These are phyloP conservation scores for Mesocentrotus franciscanus DNA, from an alignment of 53 echinoderm and acorn worm genomes.

Conservation along the genomic window DNA sequence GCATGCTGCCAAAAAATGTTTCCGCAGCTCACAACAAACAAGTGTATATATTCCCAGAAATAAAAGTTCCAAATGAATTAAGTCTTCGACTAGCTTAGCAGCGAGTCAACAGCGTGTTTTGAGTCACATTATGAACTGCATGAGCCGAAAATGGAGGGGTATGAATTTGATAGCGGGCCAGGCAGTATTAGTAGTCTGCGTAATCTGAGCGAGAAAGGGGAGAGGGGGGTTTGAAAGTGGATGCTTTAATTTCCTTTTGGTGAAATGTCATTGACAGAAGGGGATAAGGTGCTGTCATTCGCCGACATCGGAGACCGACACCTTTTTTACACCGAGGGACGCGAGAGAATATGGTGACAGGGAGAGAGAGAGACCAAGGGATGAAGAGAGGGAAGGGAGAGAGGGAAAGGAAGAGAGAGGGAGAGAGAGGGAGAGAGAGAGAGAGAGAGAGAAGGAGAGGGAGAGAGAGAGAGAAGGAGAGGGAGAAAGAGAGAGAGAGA, in stretches of 20 bases:
- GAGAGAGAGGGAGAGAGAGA: neutral
- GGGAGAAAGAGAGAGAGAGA: neutral
- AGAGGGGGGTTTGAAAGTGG: neutral
- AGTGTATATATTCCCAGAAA: neutral
- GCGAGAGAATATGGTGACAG: neutral
- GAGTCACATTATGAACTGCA: neutral
- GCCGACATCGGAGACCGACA: neutral
- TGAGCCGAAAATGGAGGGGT: neutral
- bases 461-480: neutral
- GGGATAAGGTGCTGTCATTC: conserved; percentile 36
- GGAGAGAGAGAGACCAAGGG: too few species aligned
- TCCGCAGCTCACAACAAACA: neutral
- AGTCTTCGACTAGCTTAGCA: neutral
- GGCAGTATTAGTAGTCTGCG: neutral
- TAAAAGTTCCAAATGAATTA: conserved; percentile 23
- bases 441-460: neutral
- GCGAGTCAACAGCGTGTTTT: neutral
- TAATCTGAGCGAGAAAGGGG: conserved; percentile 14
- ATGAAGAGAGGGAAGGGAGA: neutral
- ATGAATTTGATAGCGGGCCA: conserved; percentile 24
- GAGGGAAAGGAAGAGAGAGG: too few species aligned
- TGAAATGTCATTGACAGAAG: conserved; percentile 56
- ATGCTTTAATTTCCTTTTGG: conserved; percentile 37
- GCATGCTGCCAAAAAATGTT: conserved; percentile 25
- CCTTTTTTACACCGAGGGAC: neutral